Percentiles rank a stretch among this genome's conserved stretches.
phyloP scores from a whole-genome alignment of 2,888 invertebrate genomes.

The Muscina levida region DNA sequence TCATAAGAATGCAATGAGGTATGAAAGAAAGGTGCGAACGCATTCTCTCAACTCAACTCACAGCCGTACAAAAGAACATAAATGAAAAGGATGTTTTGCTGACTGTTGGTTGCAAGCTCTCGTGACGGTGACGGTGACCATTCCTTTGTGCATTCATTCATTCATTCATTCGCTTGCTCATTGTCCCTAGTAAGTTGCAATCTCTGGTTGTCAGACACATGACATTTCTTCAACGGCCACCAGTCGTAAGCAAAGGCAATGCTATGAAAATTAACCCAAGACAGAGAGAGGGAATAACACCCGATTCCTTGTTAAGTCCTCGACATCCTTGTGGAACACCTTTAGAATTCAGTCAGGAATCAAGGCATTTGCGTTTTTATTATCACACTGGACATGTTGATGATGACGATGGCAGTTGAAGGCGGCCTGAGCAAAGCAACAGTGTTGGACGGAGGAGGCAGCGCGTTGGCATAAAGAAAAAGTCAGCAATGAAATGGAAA shows the following conservation, averaged over 20 bases:
- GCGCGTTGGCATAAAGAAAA: not conserved
- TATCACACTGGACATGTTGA: not conserved
- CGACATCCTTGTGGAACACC: constrained; percentile 23
- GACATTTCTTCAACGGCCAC: constrained; percentile 48
- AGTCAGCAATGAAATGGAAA: not conserved
- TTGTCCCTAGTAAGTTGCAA: constrained; percentile 56
- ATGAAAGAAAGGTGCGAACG: constrained; percentile 47
- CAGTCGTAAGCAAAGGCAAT: too few relatives aligned
- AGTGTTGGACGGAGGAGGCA: too few relatives aligned
- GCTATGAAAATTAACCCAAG: too few relatives aligned
- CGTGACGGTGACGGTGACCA: constrained; percentile 40
- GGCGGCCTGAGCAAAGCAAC: constrained; percentile 2
- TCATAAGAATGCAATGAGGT: constrained; percentile 26
- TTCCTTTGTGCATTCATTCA: not conserved
- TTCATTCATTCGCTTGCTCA: too few relatives aligned
- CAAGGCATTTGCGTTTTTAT: constrained; percentile 34
- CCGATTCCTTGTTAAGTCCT: not conserved
- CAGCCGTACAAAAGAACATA: constrained; percentile 36
- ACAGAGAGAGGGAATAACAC: too few relatives aligned
- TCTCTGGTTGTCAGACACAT: constrained; percentile 62
- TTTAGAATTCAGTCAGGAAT: constrained; percentile 28
- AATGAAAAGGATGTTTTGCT: constrained; percentile 60
- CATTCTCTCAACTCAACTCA: constrained; percentile 11
- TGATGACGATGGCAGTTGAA: too few relatives aligned
- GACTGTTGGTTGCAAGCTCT: constrained; percentile 15